A percentile compares a stretch with the other conserved stretches of the same genome.
Conservation (phyloP, 2,113 vertebrate species). For the Aythya baeri region DNA sequence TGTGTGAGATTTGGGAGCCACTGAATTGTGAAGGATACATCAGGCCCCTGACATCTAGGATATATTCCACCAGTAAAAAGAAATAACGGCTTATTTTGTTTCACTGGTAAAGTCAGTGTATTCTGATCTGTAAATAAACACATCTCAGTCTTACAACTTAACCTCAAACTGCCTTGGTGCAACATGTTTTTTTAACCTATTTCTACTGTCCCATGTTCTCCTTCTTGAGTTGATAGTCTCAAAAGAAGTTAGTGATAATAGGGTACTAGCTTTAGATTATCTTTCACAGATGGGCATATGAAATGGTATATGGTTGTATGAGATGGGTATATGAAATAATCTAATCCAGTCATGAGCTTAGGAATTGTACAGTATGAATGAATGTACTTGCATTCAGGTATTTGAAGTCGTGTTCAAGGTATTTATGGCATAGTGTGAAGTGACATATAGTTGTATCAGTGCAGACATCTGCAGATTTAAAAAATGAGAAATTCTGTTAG, state of each 20-base stretch:
- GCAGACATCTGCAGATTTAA: slow-evolving; percentile 33
- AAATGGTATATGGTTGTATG: neutral
- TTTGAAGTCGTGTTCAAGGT: neutral
- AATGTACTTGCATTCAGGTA: slow-evolving; percentile 28
- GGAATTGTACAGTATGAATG: slow-evolving; percentile 3
- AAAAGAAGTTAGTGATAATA: neutral
- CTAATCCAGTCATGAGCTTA: slow-evolving; percentile 4
- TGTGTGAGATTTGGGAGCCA: neutral
- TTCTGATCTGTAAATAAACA: slow-evolving; percentile 37
- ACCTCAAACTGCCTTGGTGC: neutral
- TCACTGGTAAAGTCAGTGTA: neutral
- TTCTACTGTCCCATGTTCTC: neutral
- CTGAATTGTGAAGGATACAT: slow-evolving; percentile 18
- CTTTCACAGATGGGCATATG: neutral
- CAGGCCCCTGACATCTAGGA: neutral
- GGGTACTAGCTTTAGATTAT: neutral
- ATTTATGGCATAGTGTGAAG: neutral
- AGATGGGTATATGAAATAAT: neutral
- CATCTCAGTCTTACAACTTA: neutral
- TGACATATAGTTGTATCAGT: neutral
- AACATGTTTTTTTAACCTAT: neutral
- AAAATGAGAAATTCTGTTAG: slow-evolving; percentile 29
- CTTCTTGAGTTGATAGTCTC: neutral
- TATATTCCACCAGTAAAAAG: neutral
- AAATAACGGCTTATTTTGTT: neutral